Evolutionary conservation across 2,888 invertebrate species (phyloP).

Genomic region (Ligdia adustata): DNA sequence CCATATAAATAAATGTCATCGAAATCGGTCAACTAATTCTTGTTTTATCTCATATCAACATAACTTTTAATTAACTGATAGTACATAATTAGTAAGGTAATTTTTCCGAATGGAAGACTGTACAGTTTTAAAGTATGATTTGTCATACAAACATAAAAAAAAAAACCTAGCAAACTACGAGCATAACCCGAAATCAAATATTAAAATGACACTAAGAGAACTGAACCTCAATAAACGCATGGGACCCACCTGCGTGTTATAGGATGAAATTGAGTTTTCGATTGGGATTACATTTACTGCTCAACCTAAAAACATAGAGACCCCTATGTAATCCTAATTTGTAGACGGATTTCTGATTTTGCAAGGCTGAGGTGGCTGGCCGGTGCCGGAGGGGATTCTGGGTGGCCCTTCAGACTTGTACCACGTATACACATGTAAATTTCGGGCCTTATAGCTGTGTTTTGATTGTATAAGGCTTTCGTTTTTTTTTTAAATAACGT

Average conservation of each 20-base stretch:
- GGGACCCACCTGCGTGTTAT: constrained; percentile 13
- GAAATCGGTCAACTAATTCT: too few species aligned
- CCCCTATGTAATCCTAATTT: constrained; percentile 73
- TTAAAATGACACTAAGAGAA: constrained; percentile 14
- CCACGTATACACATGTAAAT: constrained; percentile 40
- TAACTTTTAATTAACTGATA: too few species aligned
- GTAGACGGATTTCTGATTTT: constrained; percentile 67
- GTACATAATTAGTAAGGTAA: too few species aligned
- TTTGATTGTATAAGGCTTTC: too few species aligned
- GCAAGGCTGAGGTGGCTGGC: constrained; percentile 50
- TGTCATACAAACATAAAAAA: too few species aligned
- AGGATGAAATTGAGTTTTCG: constrained; percentile 56
- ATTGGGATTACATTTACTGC: constrained; percentile 62
- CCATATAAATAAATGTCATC: too few species aligned
- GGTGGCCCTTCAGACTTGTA: constrained; percentile 40
- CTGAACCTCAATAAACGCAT: constrained; percentile 4
- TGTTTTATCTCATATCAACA: too few species aligned
- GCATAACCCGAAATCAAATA: constrained; percentile 25
- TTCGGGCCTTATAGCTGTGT: too few species aligned
- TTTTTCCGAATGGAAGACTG: too few species aligned
- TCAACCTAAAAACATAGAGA: constrained; percentile 63
- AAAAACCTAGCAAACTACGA: too few species aligned
- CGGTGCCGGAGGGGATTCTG: constrained; percentile 46
- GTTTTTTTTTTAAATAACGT: too few species aligned
- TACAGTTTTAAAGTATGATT: too few species aligned